Percentiles rank a stretch among this genome's conserved stretches.
Conservation (phyloP, 2,888 invertebrate species). For the Chalcis sispes region DNA sequence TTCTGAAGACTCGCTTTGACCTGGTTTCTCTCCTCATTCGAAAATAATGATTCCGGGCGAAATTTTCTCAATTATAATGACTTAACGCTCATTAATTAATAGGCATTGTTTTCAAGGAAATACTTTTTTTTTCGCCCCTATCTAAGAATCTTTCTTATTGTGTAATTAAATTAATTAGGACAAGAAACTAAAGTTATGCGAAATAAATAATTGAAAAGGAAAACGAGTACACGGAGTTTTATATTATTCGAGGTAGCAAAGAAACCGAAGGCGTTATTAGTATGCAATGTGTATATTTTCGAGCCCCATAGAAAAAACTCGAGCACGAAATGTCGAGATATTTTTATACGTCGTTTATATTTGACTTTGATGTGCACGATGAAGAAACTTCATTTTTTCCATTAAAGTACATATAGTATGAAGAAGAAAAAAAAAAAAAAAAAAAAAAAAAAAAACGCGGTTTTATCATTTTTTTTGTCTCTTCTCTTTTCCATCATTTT, state of each 20-base stretch:
- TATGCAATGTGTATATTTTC: not conserved
- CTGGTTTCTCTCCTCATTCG: constrained; percentile 10
- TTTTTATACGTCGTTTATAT: not conserved
- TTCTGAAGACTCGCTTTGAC: constrained; percentile 38
- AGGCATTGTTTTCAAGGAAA: constrained; percentile 25
- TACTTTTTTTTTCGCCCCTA: not conserved
- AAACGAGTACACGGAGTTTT: too few species aligned
- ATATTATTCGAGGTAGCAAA: too few species aligned
- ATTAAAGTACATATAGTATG: not conserved
- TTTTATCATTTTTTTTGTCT: not conserved
- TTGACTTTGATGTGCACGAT: constrained; percentile 17
- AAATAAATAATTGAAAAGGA: constrained; percentile 6
- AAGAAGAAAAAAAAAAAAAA: constrained; percentile 14
- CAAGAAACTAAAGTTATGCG: not conserved
- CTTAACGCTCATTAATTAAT: constrained; percentile 41
- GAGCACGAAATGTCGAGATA: not conserved
- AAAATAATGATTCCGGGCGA: constrained; percentile 36
- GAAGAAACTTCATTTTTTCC: constrained; percentile 7
- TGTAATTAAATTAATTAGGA: constrained; percentile 31
- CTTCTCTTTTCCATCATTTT: too few species aligned
- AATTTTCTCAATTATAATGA: constrained; percentile 27
- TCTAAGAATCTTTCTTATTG: not conserved
- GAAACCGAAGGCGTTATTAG: too few species aligned
- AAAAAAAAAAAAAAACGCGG: constrained; percentile 8
- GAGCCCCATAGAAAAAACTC: too few species aligned